Conservation (phyloP, 2,113 vertebrate genomes). For the Clarias magur region DNA sequence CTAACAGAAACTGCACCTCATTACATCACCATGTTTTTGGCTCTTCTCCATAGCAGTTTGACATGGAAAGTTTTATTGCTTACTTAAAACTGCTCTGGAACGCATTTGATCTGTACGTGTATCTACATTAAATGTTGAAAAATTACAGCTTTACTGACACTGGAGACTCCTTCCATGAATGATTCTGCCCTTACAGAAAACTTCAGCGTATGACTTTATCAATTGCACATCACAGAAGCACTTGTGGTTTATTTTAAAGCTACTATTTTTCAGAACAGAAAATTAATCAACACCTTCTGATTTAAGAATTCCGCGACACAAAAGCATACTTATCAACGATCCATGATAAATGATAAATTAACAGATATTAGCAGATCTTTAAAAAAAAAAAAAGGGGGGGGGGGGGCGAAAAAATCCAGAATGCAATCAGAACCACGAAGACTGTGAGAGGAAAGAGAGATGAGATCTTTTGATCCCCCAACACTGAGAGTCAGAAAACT, state of each 20-base stretch:
- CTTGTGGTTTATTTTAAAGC: too few species aligned
- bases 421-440: not conserved
- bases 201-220: not conserved
- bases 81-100: too few species aligned
- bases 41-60: too few species aligned
- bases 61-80: too few species aligned
- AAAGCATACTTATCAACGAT: not conserved
- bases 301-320: not conserved
- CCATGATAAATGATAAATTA: not conserved
- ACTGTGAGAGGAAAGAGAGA: not conserved
- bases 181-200: not conserved
- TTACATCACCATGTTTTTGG: too few species aligned
- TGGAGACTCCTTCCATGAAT: not conserved
- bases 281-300: not conserved
- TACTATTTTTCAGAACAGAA: not conserved
- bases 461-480: not conserved
- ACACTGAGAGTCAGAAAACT: constrained; percentile 56
- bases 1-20: too few species aligned
- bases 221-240: not conserved
- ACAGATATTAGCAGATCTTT: too few species aligned
- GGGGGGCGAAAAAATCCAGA: not conserved
- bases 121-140: too few species aligned
- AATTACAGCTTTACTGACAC: not conserved
- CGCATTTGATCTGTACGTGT: too few species aligned
- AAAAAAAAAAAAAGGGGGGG: not conserved